Base-by-base conservation (phyloP, 1,140 invertebrate species). In the Anastrepha ludens region DNA sequence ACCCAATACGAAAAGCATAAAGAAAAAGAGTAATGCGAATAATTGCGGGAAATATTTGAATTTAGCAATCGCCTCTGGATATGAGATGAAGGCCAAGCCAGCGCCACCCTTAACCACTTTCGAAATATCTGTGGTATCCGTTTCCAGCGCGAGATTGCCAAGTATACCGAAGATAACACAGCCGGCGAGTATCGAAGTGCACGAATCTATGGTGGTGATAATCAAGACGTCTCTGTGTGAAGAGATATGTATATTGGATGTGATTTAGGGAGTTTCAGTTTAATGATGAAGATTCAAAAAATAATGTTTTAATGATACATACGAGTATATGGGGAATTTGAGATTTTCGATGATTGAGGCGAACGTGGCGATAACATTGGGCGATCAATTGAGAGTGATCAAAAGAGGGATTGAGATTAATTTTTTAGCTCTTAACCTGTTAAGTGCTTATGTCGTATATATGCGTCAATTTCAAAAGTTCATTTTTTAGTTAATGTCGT, bases 121-220 rank as follows among this genome's bases (percentile, higher is more conserved):
- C 0, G 90, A 88, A 8, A 93, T 93, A 17, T 93, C 91, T 44
- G 93, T 93, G n/a, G 94, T 93, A 5, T 94, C 94, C 8, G 96
- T 94, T 90, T 96, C 95, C 88, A 95, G 93, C 0, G 96, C 96
- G 81, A 97, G 92, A 90, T 96, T 96, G 1, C 97, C 97, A 29
- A 98, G 93, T 86, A 98, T 96, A 0, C 97, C 97, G 91, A 98
- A 98, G 87, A 98, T 97, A 5, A 97, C 98, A 86, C 97, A 96
- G 1, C 97, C 97, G 13, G 98, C 97, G 55, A 98, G 93, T 7
- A 98, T 93, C 89, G 97, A 98, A 0, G 97, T 98, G n/a, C 96
- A 94, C 0, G 96, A 97, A 90, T 97, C 96, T 88, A 97, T 90
- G 0, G 95, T 95, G 3, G 96, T 97, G 0, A 97, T 96, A 50